Conservation (phyloP, 2,888 invertebrate genomes). For the Cistogaster globosa region DNA sequence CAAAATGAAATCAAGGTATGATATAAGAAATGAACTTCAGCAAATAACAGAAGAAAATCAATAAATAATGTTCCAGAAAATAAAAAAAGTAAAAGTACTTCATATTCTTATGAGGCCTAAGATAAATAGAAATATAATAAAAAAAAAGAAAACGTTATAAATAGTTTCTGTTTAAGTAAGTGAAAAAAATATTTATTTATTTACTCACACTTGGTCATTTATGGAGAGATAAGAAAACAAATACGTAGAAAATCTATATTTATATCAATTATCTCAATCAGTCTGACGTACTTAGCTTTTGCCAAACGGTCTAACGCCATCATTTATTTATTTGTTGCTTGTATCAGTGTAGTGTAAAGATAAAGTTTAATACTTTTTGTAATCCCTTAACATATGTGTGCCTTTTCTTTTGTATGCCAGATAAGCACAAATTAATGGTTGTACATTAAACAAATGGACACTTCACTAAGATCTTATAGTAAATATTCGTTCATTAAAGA, state of each 20-base stretch:
- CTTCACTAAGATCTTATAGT: neutral
- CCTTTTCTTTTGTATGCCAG: conserved; percentile 12
- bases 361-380: neutral
- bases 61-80: conserved; percentile 24
- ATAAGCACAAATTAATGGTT: conserved; percentile 11
- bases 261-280: neutral
- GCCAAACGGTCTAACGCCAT: conserved; percentile 3
- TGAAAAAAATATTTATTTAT: conserved; percentile 3
- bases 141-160: conserved; percentile 5
- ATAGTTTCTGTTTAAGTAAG: conserved; percentile 8
- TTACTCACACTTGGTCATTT: conserved; percentile 15
- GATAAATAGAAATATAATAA: conserved; percentile 15
- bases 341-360: neutral
- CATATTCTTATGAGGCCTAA: conserved; percentile 40
- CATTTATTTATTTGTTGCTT: neutral
- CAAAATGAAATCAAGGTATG: neutral
- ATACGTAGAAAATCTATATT: neutral
- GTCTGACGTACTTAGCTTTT: neutral
- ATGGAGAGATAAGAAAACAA: neutral
- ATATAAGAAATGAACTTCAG: neutral
- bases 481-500: too few relatives aligned
- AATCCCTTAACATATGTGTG: neutral
- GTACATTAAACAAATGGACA: neutral
- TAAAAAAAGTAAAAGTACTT: neutral
- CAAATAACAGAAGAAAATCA: conserved; percentile 14